Conservation (phyloP, 2,113 vertebrate genomes). For the Cavia porcellus region DNA sequence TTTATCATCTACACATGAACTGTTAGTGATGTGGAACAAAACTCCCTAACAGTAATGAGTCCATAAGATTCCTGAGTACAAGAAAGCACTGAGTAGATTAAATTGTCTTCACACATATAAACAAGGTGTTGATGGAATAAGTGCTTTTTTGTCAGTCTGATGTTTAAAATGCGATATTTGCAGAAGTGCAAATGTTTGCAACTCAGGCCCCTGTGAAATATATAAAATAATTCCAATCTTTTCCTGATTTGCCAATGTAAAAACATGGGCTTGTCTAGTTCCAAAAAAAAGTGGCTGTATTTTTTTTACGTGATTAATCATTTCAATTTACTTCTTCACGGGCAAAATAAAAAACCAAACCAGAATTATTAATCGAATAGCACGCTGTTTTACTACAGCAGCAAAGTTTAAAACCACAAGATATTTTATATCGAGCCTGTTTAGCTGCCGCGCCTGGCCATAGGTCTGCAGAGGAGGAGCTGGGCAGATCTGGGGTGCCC, state of each 20-base stretch:
- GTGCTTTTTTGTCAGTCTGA: conserved; percentile 62
- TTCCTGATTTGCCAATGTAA: neutral
- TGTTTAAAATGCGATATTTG: conserved; percentile 56
- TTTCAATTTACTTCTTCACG: conserved; percentile 63
- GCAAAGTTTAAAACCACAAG: conserved; percentile 29
- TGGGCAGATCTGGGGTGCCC: too few species aligned
- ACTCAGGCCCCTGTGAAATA: conserved; percentile 57
- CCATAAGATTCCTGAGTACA: conserved; percentile 27
- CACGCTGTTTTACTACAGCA: conserved; percentile 13
- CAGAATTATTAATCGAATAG: neutral
- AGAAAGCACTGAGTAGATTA: conserved; percentile 48
- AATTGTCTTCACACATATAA: conserved; percentile 70
- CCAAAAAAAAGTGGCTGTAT: neutral
- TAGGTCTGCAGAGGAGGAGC: too few species aligned
- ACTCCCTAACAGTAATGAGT: conserved; percentile 52
- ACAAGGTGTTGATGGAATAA: conserved; percentile 51
- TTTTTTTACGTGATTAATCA: conserved; percentile 60
- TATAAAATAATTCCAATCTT: conserved; percentile 69
- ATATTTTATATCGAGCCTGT: conserved; percentile 18
- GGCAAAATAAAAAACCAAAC: conserved; percentile 1
- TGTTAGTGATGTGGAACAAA: neutral
- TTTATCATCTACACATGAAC: conserved; percentile 8
- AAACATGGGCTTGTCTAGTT: neutral
- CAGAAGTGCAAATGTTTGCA: conserved; percentile 49
- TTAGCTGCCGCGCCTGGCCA: too few species aligned